phyloP scores from a whole-genome alignment of 2,113 vertebrate species.

The Ursus arctos region DNA sequence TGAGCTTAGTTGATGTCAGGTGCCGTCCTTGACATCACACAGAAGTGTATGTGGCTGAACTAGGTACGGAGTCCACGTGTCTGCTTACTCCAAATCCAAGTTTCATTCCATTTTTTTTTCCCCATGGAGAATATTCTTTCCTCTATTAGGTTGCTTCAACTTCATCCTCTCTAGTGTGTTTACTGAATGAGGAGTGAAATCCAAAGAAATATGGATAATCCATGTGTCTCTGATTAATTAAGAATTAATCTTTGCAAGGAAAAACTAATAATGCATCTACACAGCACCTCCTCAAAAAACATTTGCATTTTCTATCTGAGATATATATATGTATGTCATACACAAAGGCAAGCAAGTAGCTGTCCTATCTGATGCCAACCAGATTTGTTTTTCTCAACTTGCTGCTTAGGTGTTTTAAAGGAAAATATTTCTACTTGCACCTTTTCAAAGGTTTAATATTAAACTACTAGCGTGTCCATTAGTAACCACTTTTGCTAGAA shows the following conservation, averaged over 20 bases:
- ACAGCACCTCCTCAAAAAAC: neutral
- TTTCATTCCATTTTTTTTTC: neutral
- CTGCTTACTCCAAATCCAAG: neutral
- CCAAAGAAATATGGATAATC: neutral
- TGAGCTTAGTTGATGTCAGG: neutral
- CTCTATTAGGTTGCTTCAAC: neutral
- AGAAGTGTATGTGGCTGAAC: neutral
- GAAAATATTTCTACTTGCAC: neutral
- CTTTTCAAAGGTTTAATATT: neutral
- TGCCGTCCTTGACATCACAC: neutral
- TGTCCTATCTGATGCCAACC: neutral
- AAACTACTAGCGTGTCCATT: neutral
- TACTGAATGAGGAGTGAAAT: constrained; percentile 11
- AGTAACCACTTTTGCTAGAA: neutral
- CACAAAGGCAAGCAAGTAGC: neutral
- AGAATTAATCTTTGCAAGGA: constrained; percentile 16
- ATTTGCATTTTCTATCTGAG: neutral
- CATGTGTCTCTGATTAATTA: neutral
- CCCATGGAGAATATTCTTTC: neutral
- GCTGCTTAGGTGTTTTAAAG: neutral
- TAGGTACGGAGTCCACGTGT: neutral
- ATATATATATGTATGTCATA: neutral
- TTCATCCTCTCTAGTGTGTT: neutral
- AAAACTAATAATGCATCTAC: neutral
- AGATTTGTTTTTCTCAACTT: constrained; percentile 10